Evolutionary conservation across 2,888 invertebrate genomes (phyloP).

Genomic region (Xiphydria camelus): DNA sequence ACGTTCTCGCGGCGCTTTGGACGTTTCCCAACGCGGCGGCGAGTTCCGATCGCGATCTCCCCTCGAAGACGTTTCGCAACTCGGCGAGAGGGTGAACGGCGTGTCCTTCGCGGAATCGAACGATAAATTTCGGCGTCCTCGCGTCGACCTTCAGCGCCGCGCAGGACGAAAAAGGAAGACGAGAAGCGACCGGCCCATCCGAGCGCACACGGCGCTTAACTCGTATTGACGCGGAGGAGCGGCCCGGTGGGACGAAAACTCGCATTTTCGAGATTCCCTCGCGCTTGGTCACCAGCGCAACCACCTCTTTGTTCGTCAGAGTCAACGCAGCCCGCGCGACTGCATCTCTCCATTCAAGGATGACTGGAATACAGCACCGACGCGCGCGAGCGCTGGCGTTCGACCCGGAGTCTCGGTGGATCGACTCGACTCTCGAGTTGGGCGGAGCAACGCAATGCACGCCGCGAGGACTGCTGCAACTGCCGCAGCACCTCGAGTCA

Average conservation of each 20-base stretch:
- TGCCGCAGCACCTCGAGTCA: too few relatives aligned
- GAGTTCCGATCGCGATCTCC: too few relatives aligned
- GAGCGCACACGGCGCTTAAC: not conserved
- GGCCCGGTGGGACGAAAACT: too few relatives aligned
- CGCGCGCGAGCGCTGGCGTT: conserved; percentile 20
- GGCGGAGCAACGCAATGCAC: not conserved
- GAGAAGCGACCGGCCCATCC: too few relatives aligned
- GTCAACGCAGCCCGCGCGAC: conserved; percentile 17
- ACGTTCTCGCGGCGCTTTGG: too few relatives aligned
- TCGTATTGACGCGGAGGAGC: not conserved
- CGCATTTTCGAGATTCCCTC: conserved; percentile 26
- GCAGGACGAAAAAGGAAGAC: not conserved
- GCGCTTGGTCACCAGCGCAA: conserved; percentile 26
- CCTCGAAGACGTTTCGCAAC: too few relatives aligned
- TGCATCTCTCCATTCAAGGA: conserved; percentile 37
- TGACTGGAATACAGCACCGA: conserved; percentile 30
- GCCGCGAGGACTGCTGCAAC: too few relatives aligned
- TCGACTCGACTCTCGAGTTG: too few relatives aligned
- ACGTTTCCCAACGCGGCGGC: too few relatives aligned
- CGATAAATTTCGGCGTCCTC: not conserved
- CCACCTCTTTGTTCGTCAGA: conserved; percentile 22
- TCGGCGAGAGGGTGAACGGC: too few relatives aligned
- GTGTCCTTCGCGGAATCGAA: not conserved
- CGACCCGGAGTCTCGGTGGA: conserved; percentile 14
- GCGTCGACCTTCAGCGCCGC: not conserved